Conservation (phyloP, 2,888 invertebrate genomes). For the Pelosia muscerda region DNA sequence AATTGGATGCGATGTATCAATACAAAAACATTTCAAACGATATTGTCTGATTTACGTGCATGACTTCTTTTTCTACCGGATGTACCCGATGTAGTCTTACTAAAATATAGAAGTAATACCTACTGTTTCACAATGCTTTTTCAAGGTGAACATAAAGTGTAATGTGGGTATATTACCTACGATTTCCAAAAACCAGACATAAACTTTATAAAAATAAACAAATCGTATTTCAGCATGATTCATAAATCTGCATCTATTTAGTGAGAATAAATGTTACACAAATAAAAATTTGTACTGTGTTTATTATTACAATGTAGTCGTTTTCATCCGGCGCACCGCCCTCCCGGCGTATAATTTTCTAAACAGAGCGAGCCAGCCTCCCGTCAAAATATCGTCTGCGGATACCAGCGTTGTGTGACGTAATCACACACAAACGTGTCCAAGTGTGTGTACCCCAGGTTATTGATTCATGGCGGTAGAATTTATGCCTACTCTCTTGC, state of each 20-base stretch:
- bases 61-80: neutral
- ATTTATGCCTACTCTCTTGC: constrained; percentile 83
- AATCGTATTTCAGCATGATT: constrained; percentile 13
- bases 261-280: constrained; percentile 23
- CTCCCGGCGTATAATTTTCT: constrained; percentile 67
- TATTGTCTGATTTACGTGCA: neutral
- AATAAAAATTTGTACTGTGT: constrained; percentile 14
- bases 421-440: constrained; percentile 62
- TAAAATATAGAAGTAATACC: no score
- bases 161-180: neutral
- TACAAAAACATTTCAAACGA: constrained; percentile 28
- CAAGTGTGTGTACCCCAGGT: constrained; percentile 77
- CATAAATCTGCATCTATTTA: constrained; percentile 11
- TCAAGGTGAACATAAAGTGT: neutral
- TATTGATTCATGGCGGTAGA: constrained; percentile 83
- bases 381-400: constrained; percentile 84
- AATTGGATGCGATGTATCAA: constrained; percentile 20
- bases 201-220: neutral
- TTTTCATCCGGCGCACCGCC: constrained; percentile 31
- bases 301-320: constrained; percentile 23
- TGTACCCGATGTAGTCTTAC: no score
- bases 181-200: neutral
- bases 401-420: constrained; percentile 68
- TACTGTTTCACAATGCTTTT: neutral
- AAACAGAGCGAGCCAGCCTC: constrained; percentile 71